These are phyloP conservation scores for Pica pica DNA, from an alignment of 2,113 vertebrate genomes.

Conservation along the genomic window DNA sequence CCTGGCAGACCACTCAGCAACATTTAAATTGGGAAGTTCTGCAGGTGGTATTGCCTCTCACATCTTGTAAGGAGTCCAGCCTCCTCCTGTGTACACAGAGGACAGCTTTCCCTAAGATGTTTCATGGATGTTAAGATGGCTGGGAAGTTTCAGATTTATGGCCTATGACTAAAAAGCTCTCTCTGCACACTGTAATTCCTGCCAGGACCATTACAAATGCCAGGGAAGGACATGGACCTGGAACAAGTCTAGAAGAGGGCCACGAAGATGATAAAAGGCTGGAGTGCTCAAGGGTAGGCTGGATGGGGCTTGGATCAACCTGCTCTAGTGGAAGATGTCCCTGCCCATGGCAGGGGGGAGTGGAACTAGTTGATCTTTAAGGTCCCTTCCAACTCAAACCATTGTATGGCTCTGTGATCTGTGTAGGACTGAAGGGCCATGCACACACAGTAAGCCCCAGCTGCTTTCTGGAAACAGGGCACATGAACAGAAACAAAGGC, in stretches of 20 bases:
- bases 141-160: background rate
- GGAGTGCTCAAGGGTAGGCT: background rate
- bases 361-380: background rate
- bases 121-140: background rate
- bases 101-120: background rate
- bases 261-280: rapidly evolving
- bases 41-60: background rate
- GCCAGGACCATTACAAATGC: background rate
- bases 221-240: background rate
- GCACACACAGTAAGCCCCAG: background rate
- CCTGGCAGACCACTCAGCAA: background rate
- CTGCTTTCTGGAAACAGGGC: background rate
- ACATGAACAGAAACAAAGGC: background rate
- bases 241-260: background rate
- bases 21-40: background rate
- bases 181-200: background rate
- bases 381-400: background rate
- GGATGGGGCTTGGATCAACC: background rate
- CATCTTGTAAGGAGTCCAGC: background rate
- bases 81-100: background rate
- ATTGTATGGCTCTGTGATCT: background rate
- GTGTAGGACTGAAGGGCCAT: background rate
- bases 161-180: background rate
- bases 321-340: background rate
- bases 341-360: background rate